phyloP scores from a whole-genome alignment of 2,888 invertebrate genomes.

The Leptura quadrifasciata region DNA sequence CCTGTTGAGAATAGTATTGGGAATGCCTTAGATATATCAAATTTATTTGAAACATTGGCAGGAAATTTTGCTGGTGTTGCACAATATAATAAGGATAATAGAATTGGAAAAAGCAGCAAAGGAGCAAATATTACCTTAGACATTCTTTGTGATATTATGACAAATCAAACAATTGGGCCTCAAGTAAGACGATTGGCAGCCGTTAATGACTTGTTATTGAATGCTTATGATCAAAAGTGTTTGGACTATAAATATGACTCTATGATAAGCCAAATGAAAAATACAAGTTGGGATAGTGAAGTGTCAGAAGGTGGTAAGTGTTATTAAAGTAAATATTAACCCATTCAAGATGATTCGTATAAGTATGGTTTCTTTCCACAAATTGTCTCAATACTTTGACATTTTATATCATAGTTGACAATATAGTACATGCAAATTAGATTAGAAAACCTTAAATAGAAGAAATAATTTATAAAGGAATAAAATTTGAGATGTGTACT shows the following conservation, averaged over 20 bases:
- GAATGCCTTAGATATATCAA: constrained; percentile 81
- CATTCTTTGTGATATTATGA: constrained; percentile 86
- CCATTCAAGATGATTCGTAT: too few species aligned
- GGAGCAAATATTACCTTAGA: constrained; percentile 86
- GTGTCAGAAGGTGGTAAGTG: constrained; percentile 79
- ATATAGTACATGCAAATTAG: too few species aligned
- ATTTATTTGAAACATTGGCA: constrained; percentile 88
- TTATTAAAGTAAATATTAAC: too few species aligned
- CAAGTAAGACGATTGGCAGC: constrained; percentile 83
- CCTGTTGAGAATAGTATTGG: constrained; percentile 80
- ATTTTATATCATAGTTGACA: too few species aligned
- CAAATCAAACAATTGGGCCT: constrained; percentile 77
- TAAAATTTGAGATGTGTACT: too few species aligned
- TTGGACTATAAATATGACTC: constrained; percentile 88
- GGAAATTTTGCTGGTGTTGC: constrained; percentile 90
- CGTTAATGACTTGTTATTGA: constrained; percentile 83
- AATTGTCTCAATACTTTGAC: too few species aligned
- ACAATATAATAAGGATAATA: constrained; percentile 96
- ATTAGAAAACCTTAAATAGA: too few species aligned
- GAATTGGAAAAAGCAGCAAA: constrained; percentile 79
- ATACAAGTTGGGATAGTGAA: constrained; percentile 80
- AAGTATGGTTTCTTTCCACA: too few species aligned
- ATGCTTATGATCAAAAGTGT: constrained; percentile 82
- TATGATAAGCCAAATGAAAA: constrained; percentile 82
- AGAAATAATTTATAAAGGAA: too few species aligned